Evolutionary conservation across 2,888 invertebrate genomes (phyloP).

Genomic region (Lycaena phlaeas): DNA sequence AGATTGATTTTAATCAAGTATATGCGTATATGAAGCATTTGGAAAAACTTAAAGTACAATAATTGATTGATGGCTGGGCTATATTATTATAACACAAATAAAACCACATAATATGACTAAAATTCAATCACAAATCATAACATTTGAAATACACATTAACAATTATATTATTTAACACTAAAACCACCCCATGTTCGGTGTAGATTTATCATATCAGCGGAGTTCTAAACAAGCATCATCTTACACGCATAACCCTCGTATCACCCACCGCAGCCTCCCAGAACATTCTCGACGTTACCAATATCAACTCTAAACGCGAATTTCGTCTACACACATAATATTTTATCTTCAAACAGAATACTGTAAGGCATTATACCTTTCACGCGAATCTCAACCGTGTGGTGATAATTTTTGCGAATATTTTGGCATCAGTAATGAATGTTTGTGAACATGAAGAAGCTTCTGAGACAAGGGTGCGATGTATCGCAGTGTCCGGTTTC

Average conservation of each 20-base stretch:
- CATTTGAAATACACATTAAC: too few relatives aligned
- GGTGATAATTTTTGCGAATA: conserved; percentile 22
- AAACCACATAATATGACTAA: too few relatives aligned
- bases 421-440: conserved; percentile 16
- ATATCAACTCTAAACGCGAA: conserved; percentile 44
- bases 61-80: too few relatives aligned
- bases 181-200: conserved; percentile 52
- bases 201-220: conserved; percentile 69
- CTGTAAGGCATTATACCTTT: conserved; percentile 19
- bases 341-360: not conserved
- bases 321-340: conserved; percentile 17
- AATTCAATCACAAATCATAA: not conserved
- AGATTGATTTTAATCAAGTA: too few relatives aligned
- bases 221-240: conserved; percentile 69
- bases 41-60: too few relatives aligned
- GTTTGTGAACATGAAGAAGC: conserved; percentile 34
- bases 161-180: conserved; percentile 31
- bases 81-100: too few relatives aligned
- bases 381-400: conserved; percentile 27
- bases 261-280: conserved; percentile 44
- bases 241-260: conserved; percentile 68
- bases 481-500: conserved; percentile 70
- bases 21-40: too few relatives aligned
- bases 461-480: conserved; percentile 60
- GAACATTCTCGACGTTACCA: conserved; percentile 58